Base-by-base conservation (phyloP, 2,113 vertebrate species). In the Labrus mixtus region DNA sequence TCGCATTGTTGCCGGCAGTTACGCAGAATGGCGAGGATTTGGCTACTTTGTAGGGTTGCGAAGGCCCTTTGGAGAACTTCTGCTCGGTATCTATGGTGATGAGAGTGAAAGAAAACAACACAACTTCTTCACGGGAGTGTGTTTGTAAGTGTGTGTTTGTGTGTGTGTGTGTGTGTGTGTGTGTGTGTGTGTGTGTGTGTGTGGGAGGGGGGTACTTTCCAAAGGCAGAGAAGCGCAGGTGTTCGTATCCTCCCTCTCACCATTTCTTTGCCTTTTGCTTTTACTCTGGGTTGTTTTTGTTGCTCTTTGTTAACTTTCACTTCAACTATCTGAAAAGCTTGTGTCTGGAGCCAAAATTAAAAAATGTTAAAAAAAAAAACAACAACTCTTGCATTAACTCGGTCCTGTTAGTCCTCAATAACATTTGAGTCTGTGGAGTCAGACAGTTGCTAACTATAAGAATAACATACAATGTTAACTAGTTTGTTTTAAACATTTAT, bases 1-100 rank as follows among this genome's bases (percentile, higher is more conserved):
- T 59, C n/a, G 87, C 67, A 78, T 87, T 86, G 89, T 90, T 89
- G 90, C 90, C 73, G 63, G 78, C 66, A 57, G 87, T 86, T 76
- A 88, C 12, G 58, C 73, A 85, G 84, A 89, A 87, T 55, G 69
- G 64, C 41, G 1, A 62, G 80, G 81, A 78, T 82, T 87, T 82
- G 82, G 84, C 83, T 82, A 85, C 78, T 87, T 71, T 79, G 63
- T 82, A n/a, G 84, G 70, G 51, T 41, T 80, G 72, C 45, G 29
- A 78, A 72, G 72, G 75, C 77, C 54, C 82, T 85, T 87, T 81
- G 65, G 84, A 84, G 78, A 75, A 76, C 76, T 78, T 84, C 66
- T 56, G 12, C 48, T 58, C 75, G 61, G 89, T 89, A 75, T 86
- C 88, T 85, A 91, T 90, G 88, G 90, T 50, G 87, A 90, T 73